A percentile compares a stretch with the other conserved stretches of the same genome.
These are phyloP conservation scores for Epicampocera succincta DNA, from an alignment of 2,888 invertebrate genomes.

Conservation along the genomic window DNA sequence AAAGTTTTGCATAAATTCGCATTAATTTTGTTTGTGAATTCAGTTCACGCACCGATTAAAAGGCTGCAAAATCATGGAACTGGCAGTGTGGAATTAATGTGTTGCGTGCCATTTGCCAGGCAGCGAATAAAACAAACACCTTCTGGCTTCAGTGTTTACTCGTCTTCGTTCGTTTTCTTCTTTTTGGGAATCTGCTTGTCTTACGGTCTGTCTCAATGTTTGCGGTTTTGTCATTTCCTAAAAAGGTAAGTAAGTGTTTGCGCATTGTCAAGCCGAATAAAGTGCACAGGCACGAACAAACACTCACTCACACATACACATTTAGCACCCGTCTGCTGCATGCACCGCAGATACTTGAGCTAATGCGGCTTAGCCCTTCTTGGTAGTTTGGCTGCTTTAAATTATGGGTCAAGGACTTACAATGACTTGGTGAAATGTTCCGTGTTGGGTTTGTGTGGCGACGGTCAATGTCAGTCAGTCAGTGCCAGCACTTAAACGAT, in stretches of 20 bases:
- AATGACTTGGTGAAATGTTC: background rate
- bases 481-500: background rate
- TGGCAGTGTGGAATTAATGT: background rate
- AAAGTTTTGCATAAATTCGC: constrained; percentile 44
- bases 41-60: constrained; percentile 34
- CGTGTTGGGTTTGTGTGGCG: background rate
- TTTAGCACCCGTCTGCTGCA: too few species aligned
- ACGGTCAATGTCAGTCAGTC: background rate
- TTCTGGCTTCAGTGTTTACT: constrained; percentile 15
- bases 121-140: constrained; percentile 40
- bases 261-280: too few species aligned
- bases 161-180: background rate
- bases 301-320: too few species aligned
- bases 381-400: constrained; percentile 34
- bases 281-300: too few species aligned
- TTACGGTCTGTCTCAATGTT: background rate
- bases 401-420: constrained; percentile 48
- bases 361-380: constrained; percentile 27
- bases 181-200: background rate
- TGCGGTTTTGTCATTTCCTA: constrained; percentile 3
- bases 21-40: constrained; percentile 17
- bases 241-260: background rate
- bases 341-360: background rate
- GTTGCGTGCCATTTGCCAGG: constrained; percentile 20
- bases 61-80: constrained; percentile 33